Evolutionary conservation across 2,113 vertebrate species (phyloP).

Genomic region (Cochlearius cochlearius): DNA sequence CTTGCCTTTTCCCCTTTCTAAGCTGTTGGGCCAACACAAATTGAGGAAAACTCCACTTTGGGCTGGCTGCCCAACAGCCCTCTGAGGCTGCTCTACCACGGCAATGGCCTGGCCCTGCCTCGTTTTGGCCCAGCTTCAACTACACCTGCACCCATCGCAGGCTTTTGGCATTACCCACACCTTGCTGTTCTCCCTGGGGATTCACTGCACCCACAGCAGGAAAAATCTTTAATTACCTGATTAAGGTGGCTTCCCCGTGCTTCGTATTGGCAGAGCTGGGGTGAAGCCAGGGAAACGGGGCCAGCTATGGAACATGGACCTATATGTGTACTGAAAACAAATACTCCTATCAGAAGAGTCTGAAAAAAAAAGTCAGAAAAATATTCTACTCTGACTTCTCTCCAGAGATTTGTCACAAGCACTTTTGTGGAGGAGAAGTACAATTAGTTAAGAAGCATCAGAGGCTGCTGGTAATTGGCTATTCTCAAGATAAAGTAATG

Average conservation of each 20-base stretch:
- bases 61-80: background rate
- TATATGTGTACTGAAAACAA: background rate
- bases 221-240: background rate
- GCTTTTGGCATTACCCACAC: background rate
- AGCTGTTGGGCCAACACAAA: background rate
- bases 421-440: background rate
- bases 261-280: background rate
- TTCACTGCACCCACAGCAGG: background rate
- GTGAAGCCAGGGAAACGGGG: background rate
- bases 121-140: background rate
- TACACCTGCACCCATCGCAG: background rate
- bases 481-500: background rate
- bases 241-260: background rate
- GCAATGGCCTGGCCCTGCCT: background rate
- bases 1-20: background rate
- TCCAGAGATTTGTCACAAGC: background rate
- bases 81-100: background rate
- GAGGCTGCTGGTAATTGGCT: background rate
- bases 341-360: background rate
- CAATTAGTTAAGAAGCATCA: background rate
- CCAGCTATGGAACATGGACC: fast-evolving
- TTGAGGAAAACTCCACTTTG: background rate
- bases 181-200: background rate
- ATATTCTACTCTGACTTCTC: background rate
- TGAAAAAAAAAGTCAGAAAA: background rate